phyloP scores from a whole-genome alignment of 2,888 invertebrate species.

The Cloeon dipterum region DNA sequence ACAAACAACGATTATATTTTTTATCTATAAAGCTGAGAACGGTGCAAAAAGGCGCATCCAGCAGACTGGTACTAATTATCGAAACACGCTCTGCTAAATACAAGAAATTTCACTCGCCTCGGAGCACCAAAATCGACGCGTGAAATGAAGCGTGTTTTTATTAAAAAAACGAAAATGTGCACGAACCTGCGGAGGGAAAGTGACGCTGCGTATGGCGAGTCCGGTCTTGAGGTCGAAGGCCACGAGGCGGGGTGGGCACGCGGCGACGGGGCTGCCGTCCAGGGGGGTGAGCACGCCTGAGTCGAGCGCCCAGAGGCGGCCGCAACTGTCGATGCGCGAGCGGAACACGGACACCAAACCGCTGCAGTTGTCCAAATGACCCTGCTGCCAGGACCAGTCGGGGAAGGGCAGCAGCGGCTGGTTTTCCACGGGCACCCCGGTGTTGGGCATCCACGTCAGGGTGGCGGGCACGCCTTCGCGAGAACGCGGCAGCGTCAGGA shows the following conservation, averaged over 20 bases:
- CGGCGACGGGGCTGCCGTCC: not conserved
- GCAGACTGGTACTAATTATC: too few species aligned
- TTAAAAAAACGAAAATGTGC: too few species aligned
- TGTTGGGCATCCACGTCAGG: slow-evolving; percentile 39
- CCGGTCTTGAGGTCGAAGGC: not conserved
- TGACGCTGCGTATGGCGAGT: not conserved
- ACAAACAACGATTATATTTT: too few species aligned
- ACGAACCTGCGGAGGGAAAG: not conserved
- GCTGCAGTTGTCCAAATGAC: slow-evolving; percentile 13
- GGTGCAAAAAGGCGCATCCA: too few species aligned
- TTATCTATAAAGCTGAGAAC: too few species aligned
- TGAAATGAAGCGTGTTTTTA: too few species aligned
- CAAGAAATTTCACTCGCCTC: too few species aligned
- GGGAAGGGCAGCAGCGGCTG: slow-evolving; percentile 1
- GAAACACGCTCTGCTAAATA: too few species aligned
- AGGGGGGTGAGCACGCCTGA: slow-evolving; percentile 13
- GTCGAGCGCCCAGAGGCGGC: slow-evolving; percentile 23
- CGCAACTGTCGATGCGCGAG: slow-evolving; percentile 16
- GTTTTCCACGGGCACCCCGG: slow-evolving; percentile 16
- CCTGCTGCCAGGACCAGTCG: slow-evolving; percentile 12
- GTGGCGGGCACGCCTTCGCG: slow-evolving; percentile 56
- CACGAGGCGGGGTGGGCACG: not conserved
- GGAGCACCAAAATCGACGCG: too few species aligned
- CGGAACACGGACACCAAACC: slow-evolving; percentile 18
- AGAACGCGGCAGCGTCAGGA: slow-evolving; percentile 50